These are phyloP conservation scores for Eristalis tenax DNA, from an alignment of 2,888 invertebrate species.

Conservation along the genomic window DNA sequence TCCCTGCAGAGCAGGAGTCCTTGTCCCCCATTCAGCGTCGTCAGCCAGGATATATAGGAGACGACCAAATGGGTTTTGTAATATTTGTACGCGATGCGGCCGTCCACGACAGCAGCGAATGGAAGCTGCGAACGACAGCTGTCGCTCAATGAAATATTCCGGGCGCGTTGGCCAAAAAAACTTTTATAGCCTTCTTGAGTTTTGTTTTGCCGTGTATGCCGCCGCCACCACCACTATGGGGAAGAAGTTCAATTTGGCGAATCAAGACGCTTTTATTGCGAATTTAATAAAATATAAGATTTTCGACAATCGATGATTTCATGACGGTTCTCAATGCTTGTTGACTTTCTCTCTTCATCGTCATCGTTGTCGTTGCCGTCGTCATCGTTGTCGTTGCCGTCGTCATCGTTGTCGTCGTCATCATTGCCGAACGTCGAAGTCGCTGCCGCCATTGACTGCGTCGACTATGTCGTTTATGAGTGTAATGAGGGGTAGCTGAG, in stretches of 20 bases:
- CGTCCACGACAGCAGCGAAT: constrained; percentile 15
- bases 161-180: constrained; percentile 66
- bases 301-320: constrained; percentile 59
- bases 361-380: not conserved
- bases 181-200: constrained; percentile 67
- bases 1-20: constrained; percentile 43
- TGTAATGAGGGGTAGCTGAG: constrained; percentile 65
- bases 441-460: not conserved
- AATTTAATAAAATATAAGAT: constrained; percentile 71
- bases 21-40: constrained; percentile 5
- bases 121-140: constrained; percentile 66
- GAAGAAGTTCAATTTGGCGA: constrained; percentile 70
- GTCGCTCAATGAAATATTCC: constrained; percentile 69
- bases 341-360: constrained; percentile 15
- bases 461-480: constrained; percentile 39
- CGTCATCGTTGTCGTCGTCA: not conserved
- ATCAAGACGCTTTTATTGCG: constrained; percentile 70
- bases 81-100: constrained; percentile 55
- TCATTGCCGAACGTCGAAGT: not conserved
- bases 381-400: not conserved
- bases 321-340: constrained; percentile 9
- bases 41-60: constrained; percentile 6
- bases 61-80: constrained; percentile 56
- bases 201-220: constrained; percentile 61
- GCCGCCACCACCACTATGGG: constrained; percentile 36